A percentile compares a stretch with the other conserved stretches of the same genome.
phyloP scores from a whole-genome alignment of 2,797 vertebrate genomes.

The Pipistrellus pipistrellus region DNA sequence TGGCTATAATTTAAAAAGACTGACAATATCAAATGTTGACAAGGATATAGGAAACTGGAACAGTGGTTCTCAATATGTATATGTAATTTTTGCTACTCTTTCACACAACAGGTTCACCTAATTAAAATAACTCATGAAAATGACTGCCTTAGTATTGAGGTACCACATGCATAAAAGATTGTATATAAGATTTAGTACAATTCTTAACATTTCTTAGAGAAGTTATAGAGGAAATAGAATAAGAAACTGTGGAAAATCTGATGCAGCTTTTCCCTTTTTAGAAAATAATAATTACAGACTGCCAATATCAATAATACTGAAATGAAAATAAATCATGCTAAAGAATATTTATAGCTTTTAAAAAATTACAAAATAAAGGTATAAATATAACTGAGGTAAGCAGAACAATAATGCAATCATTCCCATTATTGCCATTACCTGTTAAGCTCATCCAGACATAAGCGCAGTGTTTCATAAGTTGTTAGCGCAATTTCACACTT shows the following conservation, averaged over 20 bases:
- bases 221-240: background rate
- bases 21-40: background rate
- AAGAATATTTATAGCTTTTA: background rate
- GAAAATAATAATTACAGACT: background rate
- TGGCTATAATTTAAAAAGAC: background rate
- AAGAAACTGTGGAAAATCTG: background rate
- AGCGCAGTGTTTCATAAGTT: constrained; percentile 95
- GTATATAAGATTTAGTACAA: background rate
- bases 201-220: constrained; percentile 6
- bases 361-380: background rate
- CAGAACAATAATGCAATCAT: background rate
- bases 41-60: background rate
- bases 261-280: constrained; percentile 25
- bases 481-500: constrained; percentile 96
- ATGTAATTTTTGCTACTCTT: background rate
- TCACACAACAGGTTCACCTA: background rate
- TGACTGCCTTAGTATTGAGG: background rate
- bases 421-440: constrained; percentile 88
- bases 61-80: background rate
- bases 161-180: background rate
- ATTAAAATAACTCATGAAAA: constrained; percentile 62
- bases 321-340: constrained; percentile 50
- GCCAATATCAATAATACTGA: constrained; percentile 51
- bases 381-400: background rate
- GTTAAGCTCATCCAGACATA: constrained; percentile 95